Base-by-base conservation (phyloP, 2,888 invertebrate species). In the Drosophila paracracens region DNA sequence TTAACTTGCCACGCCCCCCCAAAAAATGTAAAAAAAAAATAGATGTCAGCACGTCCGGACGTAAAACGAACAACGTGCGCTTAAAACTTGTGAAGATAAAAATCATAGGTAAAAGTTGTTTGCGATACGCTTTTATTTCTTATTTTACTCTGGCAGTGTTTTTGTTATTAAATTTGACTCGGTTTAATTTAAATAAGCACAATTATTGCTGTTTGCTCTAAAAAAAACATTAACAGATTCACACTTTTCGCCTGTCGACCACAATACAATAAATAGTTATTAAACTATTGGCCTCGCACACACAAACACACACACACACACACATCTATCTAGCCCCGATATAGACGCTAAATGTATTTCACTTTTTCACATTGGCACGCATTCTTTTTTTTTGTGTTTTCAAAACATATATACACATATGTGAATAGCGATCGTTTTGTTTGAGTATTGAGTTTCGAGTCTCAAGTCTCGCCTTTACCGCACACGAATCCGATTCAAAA, bases 71-170 rank as follows among this genome's bases (percentile, higher is more conserved):
- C 69, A 76, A 74, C 74, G 74, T 69, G 74, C 76, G 71, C 51
- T 74, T 60, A 61, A 72, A 66, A 56, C 63, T 60, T 56, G 70
- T 60, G 65, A 66, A 81, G 81, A 81, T 77, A 62, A 46, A 76
- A 83, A 84, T 78, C 90, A 78, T 70, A 68, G 89, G 87, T 91
- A 90, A 88, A 88, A 88, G 91, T 91, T 91, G 91, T 90, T 85
- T 81, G 78, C 88, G 76, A 78, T 81, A 76, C 50, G 78, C 53
- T 77, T 85, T 76, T 76, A 69, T 68, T 76, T 72, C 57, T 70
- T 72, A 62, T 64, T 74, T 74, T 52, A 69, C 70, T 62, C 21
- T n/a, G 59, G 46, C 57, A 69, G 48, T 70, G 53, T 64, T 53
- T 71, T 70, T 58, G 54, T 68, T 70, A 16, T 61, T 66, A 51